These are phyloP conservation scores for Strigops habroptila DNA, from an alignment of 2,113 vertebrate species.

Conservation along the genomic window DNA sequence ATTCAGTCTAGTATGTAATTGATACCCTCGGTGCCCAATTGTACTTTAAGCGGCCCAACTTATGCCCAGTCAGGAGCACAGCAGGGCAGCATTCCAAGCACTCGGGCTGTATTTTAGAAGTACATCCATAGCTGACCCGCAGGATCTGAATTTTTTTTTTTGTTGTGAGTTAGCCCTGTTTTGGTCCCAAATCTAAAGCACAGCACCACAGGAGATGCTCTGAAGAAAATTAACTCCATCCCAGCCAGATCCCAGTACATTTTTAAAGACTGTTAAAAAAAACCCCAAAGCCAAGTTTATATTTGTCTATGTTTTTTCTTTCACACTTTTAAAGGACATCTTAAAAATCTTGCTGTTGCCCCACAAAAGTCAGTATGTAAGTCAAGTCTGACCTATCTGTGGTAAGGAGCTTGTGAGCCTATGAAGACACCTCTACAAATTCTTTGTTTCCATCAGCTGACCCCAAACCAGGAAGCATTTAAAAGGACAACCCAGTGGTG, in stretches of 20 bases:
- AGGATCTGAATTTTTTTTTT: background rate
- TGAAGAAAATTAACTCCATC: background rate
- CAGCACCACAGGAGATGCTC: background rate
- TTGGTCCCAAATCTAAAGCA: background rate
- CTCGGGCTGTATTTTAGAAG: background rate
- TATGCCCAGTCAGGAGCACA: background rate
- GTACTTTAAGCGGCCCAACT: background rate
- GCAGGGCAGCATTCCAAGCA: background rate
- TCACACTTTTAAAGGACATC: background rate
- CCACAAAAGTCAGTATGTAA: background rate
- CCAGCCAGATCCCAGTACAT: background rate
- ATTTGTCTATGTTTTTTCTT: background rate
- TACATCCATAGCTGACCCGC: background rate
- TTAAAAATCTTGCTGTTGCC: background rate
- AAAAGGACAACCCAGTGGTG: background rate
- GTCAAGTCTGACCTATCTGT: background rate
- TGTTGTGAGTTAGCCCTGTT: background rate
- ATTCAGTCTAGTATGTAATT: background rate
- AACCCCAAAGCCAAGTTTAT: background rate
- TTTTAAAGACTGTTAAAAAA: background rate
- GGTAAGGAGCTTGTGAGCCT: background rate
- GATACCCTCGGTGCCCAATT: background rate
- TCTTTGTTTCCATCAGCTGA: background rate
- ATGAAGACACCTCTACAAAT: background rate
- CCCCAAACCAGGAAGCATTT: background rate